Percentiles rank a stretch among this genome's conserved stretches.
These are phyloP conservation scores for Nebria ingens DNA, from an alignment of 1,140 invertebrate species.

Conservation along the genomic window DNA sequence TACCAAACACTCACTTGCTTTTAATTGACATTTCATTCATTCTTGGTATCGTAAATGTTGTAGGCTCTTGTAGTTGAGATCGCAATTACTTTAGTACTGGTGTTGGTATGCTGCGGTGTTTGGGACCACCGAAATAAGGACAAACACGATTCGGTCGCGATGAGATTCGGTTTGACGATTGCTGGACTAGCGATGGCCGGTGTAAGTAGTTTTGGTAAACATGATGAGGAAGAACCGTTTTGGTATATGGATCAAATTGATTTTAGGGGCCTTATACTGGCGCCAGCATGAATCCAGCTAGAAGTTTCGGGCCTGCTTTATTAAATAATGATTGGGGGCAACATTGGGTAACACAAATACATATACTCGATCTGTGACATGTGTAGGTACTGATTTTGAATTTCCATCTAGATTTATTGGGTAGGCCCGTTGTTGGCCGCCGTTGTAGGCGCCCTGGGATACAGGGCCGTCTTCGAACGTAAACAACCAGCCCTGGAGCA, in stretches of 20 bases:
- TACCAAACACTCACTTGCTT: conserved; percentile 10
- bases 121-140: conserved; percentile 51
- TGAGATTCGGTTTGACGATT: conserved; percentile 53
- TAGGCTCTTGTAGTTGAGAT: conserved; percentile 48
- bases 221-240: background rate
- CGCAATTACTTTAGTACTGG: conserved; percentile 44
- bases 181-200: conserved; percentile 48
- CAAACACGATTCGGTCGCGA: conserved; percentile 42
- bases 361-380: background rate
- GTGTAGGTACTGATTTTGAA: conserved; percentile 16
- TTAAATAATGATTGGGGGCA: conserved; percentile 53
- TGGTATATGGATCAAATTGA: background rate
- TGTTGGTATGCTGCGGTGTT: conserved; percentile 50
- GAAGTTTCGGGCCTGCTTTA: conserved; percentile 64
- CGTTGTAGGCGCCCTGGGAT: conserved; percentile 44
- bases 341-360: conserved; percentile 54
- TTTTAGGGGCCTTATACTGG: conserved; percentile 61
- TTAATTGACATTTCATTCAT: conserved; percentile 2
- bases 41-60: background rate
- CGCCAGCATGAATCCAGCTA: conserved; percentile 71
- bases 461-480: conserved; percentile 44
- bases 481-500: background rate
- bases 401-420: conserved; percentile 67
- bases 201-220: conserved; percentile 25
- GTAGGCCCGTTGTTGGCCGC: conserved; percentile 52